Base-by-base conservation (phyloP, 2,888 invertebrate species). In the Pyrocoelia pectoralis region DNA sequence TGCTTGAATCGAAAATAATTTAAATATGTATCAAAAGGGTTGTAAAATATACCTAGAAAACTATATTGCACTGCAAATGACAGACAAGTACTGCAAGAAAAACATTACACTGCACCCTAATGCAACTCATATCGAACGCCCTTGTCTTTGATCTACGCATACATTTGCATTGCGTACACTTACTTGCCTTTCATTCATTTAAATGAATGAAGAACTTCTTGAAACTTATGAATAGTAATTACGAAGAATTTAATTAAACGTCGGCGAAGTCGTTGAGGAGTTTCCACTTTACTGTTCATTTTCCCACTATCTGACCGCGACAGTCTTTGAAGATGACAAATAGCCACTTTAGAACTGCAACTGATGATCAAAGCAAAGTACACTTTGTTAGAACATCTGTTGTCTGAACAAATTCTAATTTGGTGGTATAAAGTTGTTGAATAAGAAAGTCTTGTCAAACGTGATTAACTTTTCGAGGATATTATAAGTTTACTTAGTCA, bases 171-270 rank as follows among this genome's bases (percentile, higher is more conserved):
- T 46, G 18, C 17, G 46, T 46, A 46, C 17, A 17, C 17, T 46
- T 18, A 17, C 46, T 17, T n/a, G 33, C 33, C 66, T 68, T 64
- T 66, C 64, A 64, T 68, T 68, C 56, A 60, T 57, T 55, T 60
- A 62, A 66, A 66, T 62, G 66, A 54, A 67, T 65, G 61, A 64
- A 48, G 49, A 48, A 65, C 56, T 67, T 61, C 58, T 58, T 62
- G 52, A 52, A 61, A 58, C 58, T 64, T 64, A 67, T 63, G 66
- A 68, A 68, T 68, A 65, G 66, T 62, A 67, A 67, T 65, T 65
- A 63, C 54, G 65, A 63, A 65, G 60, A 68, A 65, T 65, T 67
- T 68, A 68, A 68, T 67, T 68, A 67, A 62, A 58, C 18, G 58
- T 49, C 57, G 55, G 54, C 60, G 54, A 33, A 33, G 33, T 58